A percentile compares a stretch with the other conserved stretches of the same genome.
Conservation (phyloP, 2,888 invertebrate species). For the Eupithecia insigniata region DNA sequence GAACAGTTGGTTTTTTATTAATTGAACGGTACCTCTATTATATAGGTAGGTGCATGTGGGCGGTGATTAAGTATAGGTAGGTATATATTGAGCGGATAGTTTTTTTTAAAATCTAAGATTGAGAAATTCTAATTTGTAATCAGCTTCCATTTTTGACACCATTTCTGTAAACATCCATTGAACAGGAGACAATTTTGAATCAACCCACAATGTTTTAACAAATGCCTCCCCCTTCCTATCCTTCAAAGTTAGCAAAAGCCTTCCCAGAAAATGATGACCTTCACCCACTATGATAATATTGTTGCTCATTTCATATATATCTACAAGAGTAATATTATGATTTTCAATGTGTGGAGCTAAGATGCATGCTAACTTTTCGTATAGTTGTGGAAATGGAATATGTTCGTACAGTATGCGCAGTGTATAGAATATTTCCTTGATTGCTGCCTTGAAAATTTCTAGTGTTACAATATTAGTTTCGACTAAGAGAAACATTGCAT, state of each 20-base stretch:
- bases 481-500: constrained; percentile 1
- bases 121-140: neutral
- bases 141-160: constrained; percentile 62
- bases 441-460: neutral
- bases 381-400: neutral
- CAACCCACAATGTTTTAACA: constrained; percentile 71
- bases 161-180: constrained; percentile 77
- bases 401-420: neutral
- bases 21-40: too few relatives aligned
- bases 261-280: neutral
- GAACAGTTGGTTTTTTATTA: too few relatives aligned
- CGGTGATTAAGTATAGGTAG: too few relatives aligned
- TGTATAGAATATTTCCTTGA: neutral
- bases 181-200: constrained; percentile 66
- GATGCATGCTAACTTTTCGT: neutral
- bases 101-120: too few relatives aligned
- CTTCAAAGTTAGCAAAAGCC: neutral
- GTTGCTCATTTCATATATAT: neutral
- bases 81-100: too few relatives aligned
- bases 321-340: neutral
- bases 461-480: neutral
- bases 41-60: neutral
- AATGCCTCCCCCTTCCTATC: constrained; percentile 76
- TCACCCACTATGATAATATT: neutral
- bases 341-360: neutral